Percentiles rank a stretch among this genome's conserved stretches.
Conservation (phyloP, 35 echinoderm and acorn worm species). For the Ptychodera flava region DNA sequence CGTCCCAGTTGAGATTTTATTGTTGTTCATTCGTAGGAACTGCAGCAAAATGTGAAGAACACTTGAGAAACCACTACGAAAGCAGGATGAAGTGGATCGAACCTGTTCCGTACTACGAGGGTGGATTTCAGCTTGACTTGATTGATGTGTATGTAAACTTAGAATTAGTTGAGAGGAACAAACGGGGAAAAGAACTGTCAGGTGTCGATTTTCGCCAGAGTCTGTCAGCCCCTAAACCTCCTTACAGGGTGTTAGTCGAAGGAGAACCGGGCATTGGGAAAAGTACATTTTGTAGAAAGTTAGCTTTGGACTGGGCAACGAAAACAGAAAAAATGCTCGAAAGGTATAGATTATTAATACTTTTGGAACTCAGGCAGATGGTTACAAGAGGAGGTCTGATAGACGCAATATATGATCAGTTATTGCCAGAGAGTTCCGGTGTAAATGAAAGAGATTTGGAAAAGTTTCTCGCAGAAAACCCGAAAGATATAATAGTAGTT, state of each 20-base stretch:
- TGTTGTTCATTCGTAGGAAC: no score
- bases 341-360: neutral
- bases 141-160: no score
- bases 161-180: no score
- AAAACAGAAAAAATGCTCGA: neutral
- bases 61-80: no score
- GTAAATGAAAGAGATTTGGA: neutral
- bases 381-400: neutral
- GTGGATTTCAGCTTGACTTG: no score
- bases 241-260: neutral
- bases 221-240: neutral
- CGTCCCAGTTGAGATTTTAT: no score
- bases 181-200: neutral
- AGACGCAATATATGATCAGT: neutral
- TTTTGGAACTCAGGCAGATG: neutral
- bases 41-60: no score
- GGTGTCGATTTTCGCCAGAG: neutral
- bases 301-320: neutral
- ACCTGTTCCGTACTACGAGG: no score
- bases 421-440: neutral
- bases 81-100: no score
- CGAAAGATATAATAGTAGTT: neutral
- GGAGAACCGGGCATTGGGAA: neutral
- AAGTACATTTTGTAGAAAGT: neutral
- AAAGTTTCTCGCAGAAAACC: neutral